Evolutionary conservation across 2,113 vertebrate species (phyloP).

Genomic region (Rhipidura dahli): DNA sequence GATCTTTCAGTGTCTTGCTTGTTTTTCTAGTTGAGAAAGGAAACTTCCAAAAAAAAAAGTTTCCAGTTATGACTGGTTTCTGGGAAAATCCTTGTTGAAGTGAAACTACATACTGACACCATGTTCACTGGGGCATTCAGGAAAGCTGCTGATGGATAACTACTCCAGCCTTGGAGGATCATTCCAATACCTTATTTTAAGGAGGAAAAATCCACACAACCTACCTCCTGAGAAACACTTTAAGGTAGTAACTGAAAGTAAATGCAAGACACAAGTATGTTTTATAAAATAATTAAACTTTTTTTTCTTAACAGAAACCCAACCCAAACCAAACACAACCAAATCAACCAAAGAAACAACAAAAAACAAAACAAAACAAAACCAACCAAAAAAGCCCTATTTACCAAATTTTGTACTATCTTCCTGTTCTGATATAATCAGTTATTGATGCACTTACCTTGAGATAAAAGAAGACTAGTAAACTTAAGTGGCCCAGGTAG

Average conservation of each 20-base stretch:
- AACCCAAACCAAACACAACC: neutral
- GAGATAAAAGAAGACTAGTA: neutral
- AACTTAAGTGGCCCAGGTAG: neutral
- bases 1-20: neutral
- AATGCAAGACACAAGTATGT: neutral
- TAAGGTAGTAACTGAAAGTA: neutral
- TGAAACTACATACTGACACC: neutral
- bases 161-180: neutral
- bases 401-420: neutral
- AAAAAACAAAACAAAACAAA: neutral
- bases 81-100: neutral
- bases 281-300: neutral
- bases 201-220: neutral
- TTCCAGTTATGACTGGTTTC: neutral
- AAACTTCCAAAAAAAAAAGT: neutral
- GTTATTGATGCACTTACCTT: neutral
- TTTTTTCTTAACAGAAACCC: neutral
- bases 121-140: neutral
- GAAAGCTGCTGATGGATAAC: neutral
- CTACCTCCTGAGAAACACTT: neutral
- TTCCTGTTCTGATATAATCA: neutral
- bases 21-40: neutral
- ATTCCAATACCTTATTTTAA: neutral
- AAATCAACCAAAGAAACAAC: neutral
- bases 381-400: fast-evolving